Evolutionary conservation across 2,888 invertebrate genomes (phyloP), one percentile per base, ranked within the genome.

Genomic region (Trissonchulus sp.): DNA sequence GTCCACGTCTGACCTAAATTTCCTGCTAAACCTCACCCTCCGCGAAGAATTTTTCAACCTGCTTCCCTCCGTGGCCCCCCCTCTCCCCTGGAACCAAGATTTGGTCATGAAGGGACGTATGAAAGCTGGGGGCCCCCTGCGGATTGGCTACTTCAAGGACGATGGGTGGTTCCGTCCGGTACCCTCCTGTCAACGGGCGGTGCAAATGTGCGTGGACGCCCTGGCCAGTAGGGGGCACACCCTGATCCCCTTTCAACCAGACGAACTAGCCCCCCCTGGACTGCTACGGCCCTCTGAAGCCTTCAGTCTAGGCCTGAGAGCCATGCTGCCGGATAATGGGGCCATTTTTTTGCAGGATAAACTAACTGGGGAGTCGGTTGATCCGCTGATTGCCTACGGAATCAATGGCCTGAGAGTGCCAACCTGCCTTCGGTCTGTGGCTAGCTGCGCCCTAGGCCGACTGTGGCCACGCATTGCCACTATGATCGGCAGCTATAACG

Each of bases 101-200:
- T 23, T 8, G 23, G 48, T 23, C 48, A 48, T 15, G 8, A 23
- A 23, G 23, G 48, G 23, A 23, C 48, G 48, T 8, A 48, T 15
- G 8, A 23, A 23, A 48, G 48, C 8, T 8, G 8, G 48, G 48
- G 8, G 8, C n/a, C 75, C 36, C 33, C 31, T 77, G 72, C 74
- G 78, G 60, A 84, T 86, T 65, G 86, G 86, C 28, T 86, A 84
- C 77, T 85, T 82, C 75, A 80, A 80, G 1, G 77, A 81, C 48
- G 82, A 85, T 73, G 84, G 84, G 8, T 83, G 82, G 74, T 81
- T 85, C 76, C 81, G 82, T 18, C 79, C 84, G 0, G 82, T 84
- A 1, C 86, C 86, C 2, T 84, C 84, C 77, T 82, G 79, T n/a
- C 68, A 77, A 3, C 78, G 83, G 18, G 82, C 83, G 35, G 81